Conservation (phyloP, 2,888 invertebrate genomes). For the Choristoneura rosaceana region DNA sequence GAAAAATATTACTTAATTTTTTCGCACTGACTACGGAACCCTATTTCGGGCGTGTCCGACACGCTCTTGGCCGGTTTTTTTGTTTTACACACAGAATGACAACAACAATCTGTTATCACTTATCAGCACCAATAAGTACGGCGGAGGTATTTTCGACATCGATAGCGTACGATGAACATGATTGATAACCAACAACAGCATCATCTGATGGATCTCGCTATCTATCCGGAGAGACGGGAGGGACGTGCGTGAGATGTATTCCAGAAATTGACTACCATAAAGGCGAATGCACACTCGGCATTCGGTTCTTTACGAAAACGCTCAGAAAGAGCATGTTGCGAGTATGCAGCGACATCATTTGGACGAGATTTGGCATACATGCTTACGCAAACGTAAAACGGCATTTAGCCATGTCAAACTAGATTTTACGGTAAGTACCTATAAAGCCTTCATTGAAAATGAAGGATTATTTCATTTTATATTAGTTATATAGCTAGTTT, state of each 20-base stretch:
- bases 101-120: slow-evolving; percentile 48
- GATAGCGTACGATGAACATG: slow-evolving; percentile 49
- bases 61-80: too few relatives aligned
- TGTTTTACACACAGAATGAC: neutral
- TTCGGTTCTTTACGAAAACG: neutral
- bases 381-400: neutral
- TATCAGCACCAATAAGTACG: slow-evolving; percentile 45
- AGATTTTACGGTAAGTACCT: neutral
- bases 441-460: neutral
- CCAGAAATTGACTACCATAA: slow-evolving; percentile 19
- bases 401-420: neutral
- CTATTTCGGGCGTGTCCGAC: too few relatives aligned
- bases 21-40: too few relatives aligned
- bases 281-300: neutral
- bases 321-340: neutral
- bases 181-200: slow-evolving; percentile 52
- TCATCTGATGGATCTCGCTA: slow-evolving; percentile 41
- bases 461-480: too few relatives aligned
- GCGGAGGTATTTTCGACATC: slow-evolving; percentile 49
- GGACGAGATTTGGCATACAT: neutral
- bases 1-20: too few relatives aligned
- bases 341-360: neutral
- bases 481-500: neutral
- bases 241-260: slow-evolving; percentile 24
- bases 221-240: slow-evolving; percentile 34